These are phyloP conservation scores for Drepana arcuata DNA, from an alignment of 1,140 invertebrate genomes.

Conservation along the genomic window DNA sequence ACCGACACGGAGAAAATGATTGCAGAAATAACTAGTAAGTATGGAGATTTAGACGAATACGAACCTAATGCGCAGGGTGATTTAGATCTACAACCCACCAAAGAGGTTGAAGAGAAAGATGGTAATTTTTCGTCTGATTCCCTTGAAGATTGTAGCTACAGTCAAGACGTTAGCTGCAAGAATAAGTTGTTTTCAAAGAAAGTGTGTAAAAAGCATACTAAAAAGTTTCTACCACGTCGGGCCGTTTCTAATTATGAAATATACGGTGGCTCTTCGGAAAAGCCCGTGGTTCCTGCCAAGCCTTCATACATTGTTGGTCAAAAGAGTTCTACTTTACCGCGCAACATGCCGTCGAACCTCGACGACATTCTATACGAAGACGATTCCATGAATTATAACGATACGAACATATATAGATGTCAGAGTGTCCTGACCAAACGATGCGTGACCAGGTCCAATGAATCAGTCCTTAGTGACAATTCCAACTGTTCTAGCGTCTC, in stretches of 20 bases:
- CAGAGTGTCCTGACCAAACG: conserved; percentile 66
- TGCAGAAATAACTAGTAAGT: conserved; percentile 74
- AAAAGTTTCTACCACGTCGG: conserved; percentile 72
- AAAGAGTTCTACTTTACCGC: conserved; percentile 66
- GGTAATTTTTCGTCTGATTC: conserved; percentile 85
- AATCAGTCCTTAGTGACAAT: conserved; percentile 66
- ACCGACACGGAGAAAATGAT: conserved; percentile 76
- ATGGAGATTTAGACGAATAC: conserved; percentile 74
- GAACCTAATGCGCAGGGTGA: conserved; percentile 45
- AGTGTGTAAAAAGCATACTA: conserved; percentile 71
- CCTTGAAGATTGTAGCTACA: conserved; percentile 78
- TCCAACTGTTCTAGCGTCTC: conserved; percentile 69
- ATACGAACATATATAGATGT: conserved; percentile 47
- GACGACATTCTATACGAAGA: conserved; percentile 57
- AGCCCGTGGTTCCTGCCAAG: conserved; percentile 48
- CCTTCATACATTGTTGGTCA: conserved; percentile 36
- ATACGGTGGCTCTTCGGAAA: conserved; percentile 68
- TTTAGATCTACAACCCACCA: conserved; percentile 58
- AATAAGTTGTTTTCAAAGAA: conserved; percentile 68
- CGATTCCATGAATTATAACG: conserved; percentile 38
- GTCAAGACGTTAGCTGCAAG: conserved; percentile 70
- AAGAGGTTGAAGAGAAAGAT: conserved; percentile 65
- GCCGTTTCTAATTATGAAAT: conserved; percentile 86
- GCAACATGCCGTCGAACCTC: conserved; percentile 68
- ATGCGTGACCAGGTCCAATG: conserved; percentile 65